Percentiles rank a stretch among this genome's conserved stretches.
phyloP scores from a whole-genome alignment of 2,888 invertebrate species.

The Molorchus minor region DNA sequence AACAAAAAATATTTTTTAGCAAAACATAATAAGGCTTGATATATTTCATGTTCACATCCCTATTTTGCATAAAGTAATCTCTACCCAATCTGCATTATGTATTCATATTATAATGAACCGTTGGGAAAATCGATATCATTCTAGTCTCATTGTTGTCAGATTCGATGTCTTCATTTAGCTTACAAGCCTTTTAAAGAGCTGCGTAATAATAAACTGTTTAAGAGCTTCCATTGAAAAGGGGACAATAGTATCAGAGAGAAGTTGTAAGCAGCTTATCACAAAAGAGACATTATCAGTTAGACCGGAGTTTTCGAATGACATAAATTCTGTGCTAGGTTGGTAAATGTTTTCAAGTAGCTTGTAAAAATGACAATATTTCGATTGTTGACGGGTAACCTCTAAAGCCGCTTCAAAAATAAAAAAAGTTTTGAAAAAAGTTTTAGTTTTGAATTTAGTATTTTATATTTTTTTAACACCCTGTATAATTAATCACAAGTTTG shows the following conservation, averaged over 20 bases:
- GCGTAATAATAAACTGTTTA: constrained; percentile 3
- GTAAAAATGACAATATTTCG: too few species aligned
- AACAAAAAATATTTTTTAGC: too few species aligned
- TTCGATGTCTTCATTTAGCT: neutral
- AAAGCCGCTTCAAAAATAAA: too few species aligned
- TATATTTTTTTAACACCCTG: too few species aligned
- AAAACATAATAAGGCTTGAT: too few species aligned
- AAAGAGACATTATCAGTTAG: too few species aligned
- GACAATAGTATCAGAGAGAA: constrained; percentile 2
- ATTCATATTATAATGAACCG: neutral
- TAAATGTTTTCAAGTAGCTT: neutral
- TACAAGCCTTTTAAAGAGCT: neutral
- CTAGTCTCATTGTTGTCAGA: neutral
- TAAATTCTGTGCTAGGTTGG: too few species aligned
- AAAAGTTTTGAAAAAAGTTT: too few species aligned
- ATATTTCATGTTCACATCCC: neutral
- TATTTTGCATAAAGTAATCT: neutral
- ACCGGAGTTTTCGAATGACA: too few species aligned
- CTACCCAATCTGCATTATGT: neutral
- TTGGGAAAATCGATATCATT: constrained; percentile 8
- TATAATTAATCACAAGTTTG: too few species aligned
- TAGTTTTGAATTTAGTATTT: too few species aligned
- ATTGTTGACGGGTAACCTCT: too few species aligned
- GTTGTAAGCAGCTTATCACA: constrained; percentile 10
- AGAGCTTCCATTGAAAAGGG: neutral